Evolutionary conservation across 1,140 invertebrate genomes (phyloP), one percentile per base, ranked within the genome.

Genomic region (Bombus cullumanus): DNA sequence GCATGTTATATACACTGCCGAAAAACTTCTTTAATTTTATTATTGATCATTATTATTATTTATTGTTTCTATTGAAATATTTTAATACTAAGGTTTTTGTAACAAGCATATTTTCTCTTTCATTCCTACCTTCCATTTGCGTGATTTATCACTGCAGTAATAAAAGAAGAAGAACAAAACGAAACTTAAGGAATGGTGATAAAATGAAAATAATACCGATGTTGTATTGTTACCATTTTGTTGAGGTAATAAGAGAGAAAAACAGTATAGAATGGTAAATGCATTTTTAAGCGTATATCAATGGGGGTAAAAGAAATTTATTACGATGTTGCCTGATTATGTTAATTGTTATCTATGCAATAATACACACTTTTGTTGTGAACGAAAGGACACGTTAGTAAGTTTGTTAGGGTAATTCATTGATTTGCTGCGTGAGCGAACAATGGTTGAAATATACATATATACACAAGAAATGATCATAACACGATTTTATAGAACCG

Each of bases 31-130:
- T 93, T 92, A 92, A 92, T 95, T 94, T 93, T 93, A 94, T 94
- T 92, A 93, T 94, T 94, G 91, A 94, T 93, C 91, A 93, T 92
- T 88, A 94, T 92, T 91, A 95, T 95, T 94, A 95, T 95, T 95
- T 95, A 95, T 95, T 95, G 94, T 95, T 95, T 94, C 95, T 94
- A 95, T 95, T 95, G 93, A 93, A 94, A 95, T 95, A 95, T 95
- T 95, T 95, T 95, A 95, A 95, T 95, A 95, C 93, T 95, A 95
- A 95, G 94, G 93, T 93, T 95, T 95, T 95, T 95, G 94, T 95
- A 95, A 95, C 90, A 94, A 94, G 91, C 85, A 93, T 90, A 68
- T 83, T 79, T 62, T 86, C 80, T 88, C 77, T 90, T 88, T 90
- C 74, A 90, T 83, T 90, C 87, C 75, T 69, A 90, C 88, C 89